Evolutionary conservation across 2,113 vertebrate genomes (phyloP), one percentile per base, ranked within the genome.

Genomic region (Columbina picui): DNA sequence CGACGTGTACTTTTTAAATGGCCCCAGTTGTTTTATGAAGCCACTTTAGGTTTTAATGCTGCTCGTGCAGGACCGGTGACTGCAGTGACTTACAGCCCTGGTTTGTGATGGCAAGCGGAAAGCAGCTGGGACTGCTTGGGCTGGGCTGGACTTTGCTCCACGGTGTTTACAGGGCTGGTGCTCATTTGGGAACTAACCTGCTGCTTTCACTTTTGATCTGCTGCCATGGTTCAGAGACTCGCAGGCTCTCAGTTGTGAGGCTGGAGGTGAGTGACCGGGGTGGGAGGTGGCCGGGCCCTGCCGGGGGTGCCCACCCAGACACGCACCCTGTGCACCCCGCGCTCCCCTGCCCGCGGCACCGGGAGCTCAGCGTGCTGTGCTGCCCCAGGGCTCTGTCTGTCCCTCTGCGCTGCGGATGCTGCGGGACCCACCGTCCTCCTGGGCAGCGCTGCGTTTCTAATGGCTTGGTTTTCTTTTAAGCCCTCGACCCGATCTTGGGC

Each of bases 121-220:
- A 17, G 94, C 67, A 38, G 88, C 2, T 47, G 59, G 47, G 83
- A 29, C 92, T 22, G 75, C 39, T 8, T 27, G 14, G n/a, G 61
- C 50, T 38, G 84, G 74, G 39, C 22, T 79, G 94, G 91, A 93
- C 96, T 97, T 93, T 83, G 95, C 49, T 79, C 76, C 18, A 0
- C 1, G 0, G 22, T 43, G 50, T 84, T 91, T 14, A 26, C 13
- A 14, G 52, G 13, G 7, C 15, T 0, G 4, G 34, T 52, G 32
- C 77, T 92, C 39, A 21, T 50, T 57, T 71, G 55, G 74, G 74
- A 81, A 47, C 30, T 55, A 26, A 39, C 17, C 29, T 23, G 26
- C 20, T 38, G 30, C 88, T 94, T 94, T 95, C 64, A 0, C 50
- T 81, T 94, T 77, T 43, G 41, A 25, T 74, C 30, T 39, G 0